Evolutionary conservation across 2,888 invertebrate genomes (phyloP).

Genomic region (Hypomecis atomaria): DNA sequence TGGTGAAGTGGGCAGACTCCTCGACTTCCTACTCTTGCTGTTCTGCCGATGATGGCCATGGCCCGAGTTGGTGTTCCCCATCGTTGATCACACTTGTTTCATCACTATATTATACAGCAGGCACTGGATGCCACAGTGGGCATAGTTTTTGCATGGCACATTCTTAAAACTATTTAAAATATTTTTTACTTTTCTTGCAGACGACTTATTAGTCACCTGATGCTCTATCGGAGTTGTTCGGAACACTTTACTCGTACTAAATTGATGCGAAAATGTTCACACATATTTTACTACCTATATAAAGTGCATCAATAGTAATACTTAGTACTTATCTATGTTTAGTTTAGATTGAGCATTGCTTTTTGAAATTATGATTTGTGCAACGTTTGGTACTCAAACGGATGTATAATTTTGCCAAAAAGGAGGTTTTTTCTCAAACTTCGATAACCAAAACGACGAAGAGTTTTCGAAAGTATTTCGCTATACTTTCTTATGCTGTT

Average conservation of each 20-base stretch:
- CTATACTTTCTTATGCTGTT: not conserved
- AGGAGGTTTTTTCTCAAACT: no score
- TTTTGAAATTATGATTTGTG: no score
- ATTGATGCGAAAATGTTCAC: no score
- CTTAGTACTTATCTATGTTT: no score
- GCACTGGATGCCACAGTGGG: constrained; percentile 16
- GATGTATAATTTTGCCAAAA: no score
- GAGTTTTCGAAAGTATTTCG: no score
- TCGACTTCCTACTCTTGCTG: constrained; percentile 84
- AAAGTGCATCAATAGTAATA: no score
- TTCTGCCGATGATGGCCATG: constrained; percentile 72
- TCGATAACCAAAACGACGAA: no score
- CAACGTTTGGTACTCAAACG: no score
- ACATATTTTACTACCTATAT: no score
- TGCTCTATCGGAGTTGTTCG: constrained; percentile 16
- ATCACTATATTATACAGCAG: constrained; percentile 39
- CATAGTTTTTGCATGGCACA: not conserved
- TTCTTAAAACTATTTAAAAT: not conserved
- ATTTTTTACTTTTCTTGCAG: not conserved
- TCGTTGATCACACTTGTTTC: constrained; percentile 43
- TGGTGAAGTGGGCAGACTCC: constrained; percentile 92
- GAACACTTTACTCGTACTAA: not conserved
- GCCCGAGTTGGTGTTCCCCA: constrained; percentile 80
- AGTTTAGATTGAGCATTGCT: no score
- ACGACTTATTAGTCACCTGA: not conserved